These are phyloP conservation scores for Lemur catta DNA, from an alignment of 2,797 vertebrate genomes.

Conservation along the genomic window DNA sequence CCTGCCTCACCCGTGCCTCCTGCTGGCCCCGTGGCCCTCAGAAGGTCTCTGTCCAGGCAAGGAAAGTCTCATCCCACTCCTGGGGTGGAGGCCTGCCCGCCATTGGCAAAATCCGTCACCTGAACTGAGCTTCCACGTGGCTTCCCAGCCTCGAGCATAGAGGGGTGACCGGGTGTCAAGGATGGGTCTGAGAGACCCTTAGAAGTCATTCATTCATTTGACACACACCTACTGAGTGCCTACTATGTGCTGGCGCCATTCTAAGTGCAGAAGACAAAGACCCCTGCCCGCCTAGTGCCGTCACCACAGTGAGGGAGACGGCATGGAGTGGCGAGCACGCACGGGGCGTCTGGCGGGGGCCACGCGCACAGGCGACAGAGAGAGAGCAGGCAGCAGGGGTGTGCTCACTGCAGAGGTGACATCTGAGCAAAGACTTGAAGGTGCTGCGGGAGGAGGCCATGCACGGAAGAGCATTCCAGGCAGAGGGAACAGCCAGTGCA, in stretches of 20 bases:
- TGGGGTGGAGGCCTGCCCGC: background rate
- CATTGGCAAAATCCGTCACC: rapidly evolving
- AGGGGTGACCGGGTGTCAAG: rapidly evolving
- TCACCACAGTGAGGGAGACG: rapidly evolving
- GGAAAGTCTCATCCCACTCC: background rate
- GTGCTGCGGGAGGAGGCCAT: background rate
- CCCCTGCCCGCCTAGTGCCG: rapidly evolving
- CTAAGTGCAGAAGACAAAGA: background rate
- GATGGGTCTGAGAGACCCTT: too few relatives aligned
- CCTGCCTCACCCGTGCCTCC: background rate
- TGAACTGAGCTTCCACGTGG: background rate
- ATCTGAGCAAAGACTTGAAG: background rate
- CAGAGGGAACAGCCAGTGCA: background rate
- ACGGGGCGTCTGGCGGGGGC: rapidly evolving
- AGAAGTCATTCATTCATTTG: background rate
- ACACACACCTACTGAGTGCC: rapidly evolving
- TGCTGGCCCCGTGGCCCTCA: background rate
- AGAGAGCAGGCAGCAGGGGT: too few relatives aligned
- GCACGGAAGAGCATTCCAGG: background rate
- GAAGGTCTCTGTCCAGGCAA: background rate
- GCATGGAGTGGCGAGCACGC: rapidly evolving
- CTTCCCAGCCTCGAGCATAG: rapidly evolving
- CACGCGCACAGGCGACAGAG: rapidly evolving
- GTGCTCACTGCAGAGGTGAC: background rate
- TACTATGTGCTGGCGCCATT: rapidly evolving